Percentiles rank a stretch among this genome's conserved stretches.
Conservation (phyloP, 2,113 vertebrate species). For the Heliornis fulica region DNA sequence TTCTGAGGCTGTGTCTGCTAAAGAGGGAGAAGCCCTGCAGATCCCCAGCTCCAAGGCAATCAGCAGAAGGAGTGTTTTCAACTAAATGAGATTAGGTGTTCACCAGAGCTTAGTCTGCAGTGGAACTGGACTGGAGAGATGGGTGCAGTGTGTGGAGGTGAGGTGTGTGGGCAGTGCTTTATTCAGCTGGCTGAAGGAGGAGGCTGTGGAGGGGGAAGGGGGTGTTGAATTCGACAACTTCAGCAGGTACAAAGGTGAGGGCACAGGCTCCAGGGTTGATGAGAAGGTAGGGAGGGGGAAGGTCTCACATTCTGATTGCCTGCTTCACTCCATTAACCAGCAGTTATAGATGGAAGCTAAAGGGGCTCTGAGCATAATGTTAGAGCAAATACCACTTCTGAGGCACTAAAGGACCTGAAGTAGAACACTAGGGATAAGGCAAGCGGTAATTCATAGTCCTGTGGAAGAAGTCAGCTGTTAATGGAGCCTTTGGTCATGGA, state of each 20-base stretch:
- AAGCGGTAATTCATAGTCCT: not conserved
- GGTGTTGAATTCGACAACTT: not conserved
- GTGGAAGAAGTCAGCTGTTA: not conserved
- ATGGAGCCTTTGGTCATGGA: not conserved
- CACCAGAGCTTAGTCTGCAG: not conserved
- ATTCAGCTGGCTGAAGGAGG: not conserved
- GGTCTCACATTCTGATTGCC: not conserved
- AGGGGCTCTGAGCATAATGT: not conserved
- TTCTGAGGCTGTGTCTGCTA: not conserved
- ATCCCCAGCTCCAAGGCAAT: not conserved
- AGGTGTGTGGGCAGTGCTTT: not conserved
- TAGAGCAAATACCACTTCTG: not conserved
- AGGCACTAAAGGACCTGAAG: not conserved
- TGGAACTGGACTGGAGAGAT: not conserved
- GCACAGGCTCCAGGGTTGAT: not conserved
- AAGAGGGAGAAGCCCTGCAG: not conserved
- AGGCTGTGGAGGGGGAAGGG: not conserved
- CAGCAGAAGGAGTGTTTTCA: not conserved
- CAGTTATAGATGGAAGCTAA: not conserved
- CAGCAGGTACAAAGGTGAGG: not conserved
- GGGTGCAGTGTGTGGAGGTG: not conserved
- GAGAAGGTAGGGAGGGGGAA: not conserved
- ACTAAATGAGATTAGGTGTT: not conserved
- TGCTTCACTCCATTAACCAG: not conserved
- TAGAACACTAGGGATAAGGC: not conserved